phyloP scores from a whole-genome alignment of 2,888 invertebrate genomes.

The Alloscopus bannaensis region DNA sequence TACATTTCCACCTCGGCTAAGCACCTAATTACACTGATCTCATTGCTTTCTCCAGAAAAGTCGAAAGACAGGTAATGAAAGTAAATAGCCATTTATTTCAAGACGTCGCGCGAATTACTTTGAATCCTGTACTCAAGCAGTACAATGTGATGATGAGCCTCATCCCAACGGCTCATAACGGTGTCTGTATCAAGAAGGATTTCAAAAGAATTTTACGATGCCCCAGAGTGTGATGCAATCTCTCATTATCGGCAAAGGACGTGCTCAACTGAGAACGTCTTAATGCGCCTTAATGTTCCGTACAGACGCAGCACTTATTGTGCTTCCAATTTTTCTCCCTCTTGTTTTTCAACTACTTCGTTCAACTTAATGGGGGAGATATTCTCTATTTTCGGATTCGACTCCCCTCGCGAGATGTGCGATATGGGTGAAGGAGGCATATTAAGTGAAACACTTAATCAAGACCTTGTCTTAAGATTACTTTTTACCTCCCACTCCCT shows the following conservation, averaged over 20 bases:
- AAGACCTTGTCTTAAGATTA: conserved; percentile 59
- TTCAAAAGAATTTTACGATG: conserved; percentile 69
- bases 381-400: too few relatives aligned
- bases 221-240: conserved; percentile 72
- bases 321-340: conserved; percentile 16
- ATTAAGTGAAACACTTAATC: conserved; percentile 65
- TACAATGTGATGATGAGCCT: too few relatives aligned
- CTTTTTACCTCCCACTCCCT: conserved; percentile 39
- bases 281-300: conserved; percentile 59
- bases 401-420: background rate
- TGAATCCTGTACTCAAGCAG: conserved; percentile 2
- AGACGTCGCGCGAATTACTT: too few relatives aligned
- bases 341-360: conserved; percentile 49
- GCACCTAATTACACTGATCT: conserved; percentile 27
- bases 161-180: too few relatives aligned
- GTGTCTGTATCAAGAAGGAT: too few relatives aligned
- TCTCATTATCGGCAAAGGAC: conserved; percentile 73
- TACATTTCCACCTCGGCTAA: too few relatives aligned
- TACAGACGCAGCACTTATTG: conserved; percentile 55
- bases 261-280: conserved; percentile 65
- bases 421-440: conserved; percentile 22
- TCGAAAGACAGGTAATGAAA: conserved; percentile 13
- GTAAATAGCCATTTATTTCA: conserved; percentile 4
- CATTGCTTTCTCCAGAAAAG: conserved; percentile 12
- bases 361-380: conserved; percentile 53